Percentiles rank a stretch among this genome's conserved stretches.
Conservation (phyloP, 2,888 invertebrate species). For the Ophonus ardosiacus region DNA sequence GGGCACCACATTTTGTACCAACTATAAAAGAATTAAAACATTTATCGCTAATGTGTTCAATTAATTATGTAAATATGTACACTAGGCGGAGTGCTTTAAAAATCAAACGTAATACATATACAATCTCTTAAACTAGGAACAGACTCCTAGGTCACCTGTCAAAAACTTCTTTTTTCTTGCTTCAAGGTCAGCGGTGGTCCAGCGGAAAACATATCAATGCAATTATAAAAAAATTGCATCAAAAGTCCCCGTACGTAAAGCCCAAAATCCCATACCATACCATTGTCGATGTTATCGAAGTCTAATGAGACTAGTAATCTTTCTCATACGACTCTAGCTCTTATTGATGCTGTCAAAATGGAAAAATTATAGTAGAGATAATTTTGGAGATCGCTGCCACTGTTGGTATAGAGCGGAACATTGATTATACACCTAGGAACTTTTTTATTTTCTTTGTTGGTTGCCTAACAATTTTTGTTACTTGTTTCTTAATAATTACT, state of each 20-base stretch:
- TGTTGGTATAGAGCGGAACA: constrained; percentile 33
- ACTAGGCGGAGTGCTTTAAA: neutral
- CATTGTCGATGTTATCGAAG: constrained; percentile 37
- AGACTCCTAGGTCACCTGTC: constrained; percentile 63
- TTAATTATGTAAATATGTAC: constrained; percentile 33
- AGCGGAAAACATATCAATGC: constrained; percentile 61
- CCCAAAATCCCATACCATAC: constrained; percentile 62
- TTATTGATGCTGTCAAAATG: constrained; percentile 52
- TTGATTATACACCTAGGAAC: neutral
- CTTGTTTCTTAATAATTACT: constrained; percentile 51
- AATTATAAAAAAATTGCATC: constrained; percentile 66
- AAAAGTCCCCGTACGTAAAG: constrained; percentile 63
- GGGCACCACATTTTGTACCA: too few relatives aligned
- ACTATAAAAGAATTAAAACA: too few relatives aligned
- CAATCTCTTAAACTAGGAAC: constrained; percentile 58
- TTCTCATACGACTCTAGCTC: constrained; percentile 27
- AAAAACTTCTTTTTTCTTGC: constrained; percentile 56
- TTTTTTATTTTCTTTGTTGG: constrained; percentile 49
- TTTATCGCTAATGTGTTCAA: neutral
- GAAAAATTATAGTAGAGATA: constrained; percentile 52
- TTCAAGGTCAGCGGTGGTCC: constrained; percentile 59
- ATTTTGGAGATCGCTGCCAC: constrained; percentile 35
- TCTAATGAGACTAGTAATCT: constrained; percentile 48
- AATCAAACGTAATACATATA: constrained; percentile 7
- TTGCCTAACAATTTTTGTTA: constrained; percentile 52